Evolutionary conservation across 2,113 vertebrate species (phyloP), one percentile per base, ranked within the genome.

Genomic region (Shinisaurus crocodilurus): DNA sequence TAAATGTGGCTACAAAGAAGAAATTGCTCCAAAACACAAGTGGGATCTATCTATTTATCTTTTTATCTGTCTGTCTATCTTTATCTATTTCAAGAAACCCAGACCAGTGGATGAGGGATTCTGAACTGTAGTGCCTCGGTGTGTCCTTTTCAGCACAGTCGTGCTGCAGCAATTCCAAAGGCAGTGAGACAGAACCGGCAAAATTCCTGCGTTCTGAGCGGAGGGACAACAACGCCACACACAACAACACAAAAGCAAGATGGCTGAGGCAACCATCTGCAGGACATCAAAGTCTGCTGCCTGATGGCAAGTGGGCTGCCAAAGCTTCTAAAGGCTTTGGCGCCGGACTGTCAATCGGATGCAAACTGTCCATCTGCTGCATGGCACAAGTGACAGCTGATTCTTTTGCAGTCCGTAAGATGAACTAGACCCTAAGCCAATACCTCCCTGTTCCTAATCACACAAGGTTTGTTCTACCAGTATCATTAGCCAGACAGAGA

Each of bases 281-380:
- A 97, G 96, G 97, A 97, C 97, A 97, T 98, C 97, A 97, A 96
- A 97, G 97, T 96, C 97, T 97, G 96, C 96, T 97, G 97, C 96
- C 97, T 96, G 98, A 97, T 97, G 97, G 97, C 82, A 96, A 96
- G 94, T 54, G 95, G 94, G 95, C 96, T 98, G 98, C 98, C 98
- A 98, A 98, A 96, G 97, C 97, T 97, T 98, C 98, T 98, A 97
- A 98, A 98, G 96, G 97, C 97, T 97, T 98, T 98, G 97, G 98
- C 97, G 96, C 95, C 95, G 91, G 97, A 94, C 95, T 96, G 96
- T 96, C 97, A 98, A 98, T 98, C 95, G 95, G 97, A 97, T 97
- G 97, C 97, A 97, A 98, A 98, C 98, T 98, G 98, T 97, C 98
- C 98, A 98, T 98, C 98, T 98, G 98, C 97, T 94, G 96, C 96